A percentile compares a stretch with the other conserved stretches of the same genome.
These are phyloP conservation scores for Nyctibius grandis DNA, from an alignment of 2,797 vertebrate species.

Conservation along the genomic window DNA sequence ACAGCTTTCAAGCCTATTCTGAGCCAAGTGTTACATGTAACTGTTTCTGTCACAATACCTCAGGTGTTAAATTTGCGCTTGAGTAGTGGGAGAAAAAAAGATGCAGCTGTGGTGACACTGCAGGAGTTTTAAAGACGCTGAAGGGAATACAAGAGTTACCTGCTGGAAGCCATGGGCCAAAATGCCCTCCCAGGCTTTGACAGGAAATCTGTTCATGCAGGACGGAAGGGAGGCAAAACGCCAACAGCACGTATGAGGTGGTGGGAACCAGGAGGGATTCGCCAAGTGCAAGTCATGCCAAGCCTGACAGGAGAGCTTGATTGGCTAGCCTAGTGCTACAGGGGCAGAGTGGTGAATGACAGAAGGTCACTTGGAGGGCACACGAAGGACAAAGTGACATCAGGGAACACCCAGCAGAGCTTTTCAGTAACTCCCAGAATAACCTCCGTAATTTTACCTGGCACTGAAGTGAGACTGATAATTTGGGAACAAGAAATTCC, in stretches of 20 bases:
- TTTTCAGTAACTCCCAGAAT: too few species aligned
- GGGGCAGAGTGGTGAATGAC: rapidly evolving
- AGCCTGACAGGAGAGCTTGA: not conserved
- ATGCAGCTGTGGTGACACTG: not conserved
- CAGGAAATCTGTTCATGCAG: not conserved
- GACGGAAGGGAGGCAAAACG: not conserved
- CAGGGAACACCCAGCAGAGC: not conserved
- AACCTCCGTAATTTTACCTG: too few species aligned
- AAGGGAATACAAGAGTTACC: not conserved
- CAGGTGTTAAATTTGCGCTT: not conserved
- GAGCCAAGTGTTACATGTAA: not conserved
- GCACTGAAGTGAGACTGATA: too few species aligned
- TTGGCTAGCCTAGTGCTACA: not conserved
- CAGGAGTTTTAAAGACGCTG: not conserved
- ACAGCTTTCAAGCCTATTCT: not conserved
- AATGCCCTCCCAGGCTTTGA: not conserved
- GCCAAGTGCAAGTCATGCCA: not conserved
- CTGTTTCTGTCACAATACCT: not conserved
- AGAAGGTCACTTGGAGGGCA: not conserved
- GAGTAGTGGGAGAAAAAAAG: not conserved
- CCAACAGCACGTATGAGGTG: not conserved
- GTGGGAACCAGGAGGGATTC: not conserved
- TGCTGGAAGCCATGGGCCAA: not conserved
- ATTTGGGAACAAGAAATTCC: too few species aligned
- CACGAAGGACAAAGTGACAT: not conserved